phyloP scores from a whole-genome alignment of 1,140 invertebrate genomes.

The Brachionus plicatilis region DNA sequence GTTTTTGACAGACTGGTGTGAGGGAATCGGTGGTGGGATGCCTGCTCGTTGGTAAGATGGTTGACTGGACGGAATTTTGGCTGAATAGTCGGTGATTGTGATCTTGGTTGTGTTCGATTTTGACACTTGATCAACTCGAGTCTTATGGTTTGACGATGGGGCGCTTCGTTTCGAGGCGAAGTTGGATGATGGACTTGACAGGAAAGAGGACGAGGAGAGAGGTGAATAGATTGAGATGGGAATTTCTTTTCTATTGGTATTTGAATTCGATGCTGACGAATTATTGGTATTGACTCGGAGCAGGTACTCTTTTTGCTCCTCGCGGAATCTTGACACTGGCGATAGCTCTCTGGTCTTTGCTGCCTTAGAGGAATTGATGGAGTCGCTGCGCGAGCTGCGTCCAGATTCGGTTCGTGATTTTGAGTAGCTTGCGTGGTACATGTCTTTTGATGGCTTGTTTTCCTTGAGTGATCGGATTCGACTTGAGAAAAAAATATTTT shows the following conservation, averaged over 20 bases:
- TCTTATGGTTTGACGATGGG: not conserved
- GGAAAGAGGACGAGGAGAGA: not conserved
- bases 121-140: constrained; percentile 26
- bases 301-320: constrained; percentile 18
- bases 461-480: not conserved
- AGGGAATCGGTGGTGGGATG: not conserved
- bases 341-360: constrained; percentile 8
- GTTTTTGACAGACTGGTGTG: not conserved
- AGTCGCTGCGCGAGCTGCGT: not conserved
- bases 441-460: not conserved
- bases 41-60: not conserved
- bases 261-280: constrained; percentile 21
- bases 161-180: not conserved
- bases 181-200: not conserved
- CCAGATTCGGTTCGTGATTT: not conserved
- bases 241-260: constrained; percentile 33
- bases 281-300: constrained; percentile 2
- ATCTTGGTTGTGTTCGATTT: constrained; percentile 20
- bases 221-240: constrained; percentile 29
- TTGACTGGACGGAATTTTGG: constrained; percentile 29
- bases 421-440: not conserved
- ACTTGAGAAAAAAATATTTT: not conserved
- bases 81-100: constrained; percentile 22
- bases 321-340: constrained; percentile 11
- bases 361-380: not conserved